Base-by-base conservation (phyloP, 2,888 invertebrate genomes). In the Leptopilina syphax region DNA sequence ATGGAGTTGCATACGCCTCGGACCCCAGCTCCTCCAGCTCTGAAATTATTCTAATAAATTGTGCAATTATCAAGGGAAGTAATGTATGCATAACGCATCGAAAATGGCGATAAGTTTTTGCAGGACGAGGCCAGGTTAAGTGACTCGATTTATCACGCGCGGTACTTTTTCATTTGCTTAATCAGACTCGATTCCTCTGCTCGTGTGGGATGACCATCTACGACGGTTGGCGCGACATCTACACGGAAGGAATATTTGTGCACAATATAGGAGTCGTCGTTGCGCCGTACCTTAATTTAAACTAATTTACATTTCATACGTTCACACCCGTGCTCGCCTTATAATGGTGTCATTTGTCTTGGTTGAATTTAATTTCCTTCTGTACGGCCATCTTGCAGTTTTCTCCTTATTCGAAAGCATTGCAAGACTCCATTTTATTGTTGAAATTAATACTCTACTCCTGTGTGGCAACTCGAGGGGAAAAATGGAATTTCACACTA, bases 351-450 rank as follows among this genome's bases (percentile, higher is more conserved):
- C 87, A 88, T 90, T 87, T 86, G 85, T 90, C 89, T 88, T 85
- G 85, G 87, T 87, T 89, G 88, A 89, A 89, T 90, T 90, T 89
- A 88, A 90, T 89, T 89, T 88, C 85, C 85, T 83, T 84, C 83
- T 78, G 82, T 81, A 84, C 81, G 82, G 84, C 85, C 87, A 87
- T 86, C n/a, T 34, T 70, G 7, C 27, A 27, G 13, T 70, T 57
- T 9, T 73, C n/a, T 73, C 34, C 34, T 57, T 50, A 50, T 50
- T 34, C 3, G 27, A 13, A 54, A 70, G 24, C 3, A 13, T 18
- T 54, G 7, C 13, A 54, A 54, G 54, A 50, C 27, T 70, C 12
- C 54, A 70, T 50, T 54, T 54, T n/a, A 24, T 18, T 68, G 66
- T 41, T 13, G 13, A 66, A 66, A 50, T 50, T 50, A 50, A 50